These are phyloP conservation scores for Phocoena phocoena DNA, from an alignment of 2,113 vertebrate genomes.

Conservation along the genomic window DNA sequence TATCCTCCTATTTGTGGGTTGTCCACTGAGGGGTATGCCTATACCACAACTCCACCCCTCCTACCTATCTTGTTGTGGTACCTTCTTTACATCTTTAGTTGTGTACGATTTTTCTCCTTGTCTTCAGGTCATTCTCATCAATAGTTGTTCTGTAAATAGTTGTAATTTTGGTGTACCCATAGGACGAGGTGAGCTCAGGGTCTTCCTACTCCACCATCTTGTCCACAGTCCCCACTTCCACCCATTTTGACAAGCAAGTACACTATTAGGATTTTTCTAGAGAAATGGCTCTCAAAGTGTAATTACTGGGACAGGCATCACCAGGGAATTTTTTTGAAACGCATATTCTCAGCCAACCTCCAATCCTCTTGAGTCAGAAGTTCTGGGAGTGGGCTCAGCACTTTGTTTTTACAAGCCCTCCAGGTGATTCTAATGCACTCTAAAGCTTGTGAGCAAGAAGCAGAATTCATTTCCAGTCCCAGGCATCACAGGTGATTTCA, in stretches of 20 bases:
- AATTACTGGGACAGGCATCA: not conserved
- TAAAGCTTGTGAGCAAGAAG: not conserved
- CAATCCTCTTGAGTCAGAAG: not conserved
- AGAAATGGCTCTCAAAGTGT: not conserved
- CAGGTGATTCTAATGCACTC: not conserved
- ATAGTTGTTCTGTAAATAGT: too few species aligned
- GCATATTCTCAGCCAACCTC: not conserved
- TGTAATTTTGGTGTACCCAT: too few species aligned
- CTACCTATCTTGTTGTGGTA: too few species aligned
- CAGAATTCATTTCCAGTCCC: not conserved
- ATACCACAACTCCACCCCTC: too few species aligned
- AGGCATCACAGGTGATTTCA: not conserved
- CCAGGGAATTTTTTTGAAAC: not conserved
- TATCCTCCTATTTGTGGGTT: too few species aligned
- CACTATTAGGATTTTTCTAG: not conserved
- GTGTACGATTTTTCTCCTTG: too few species aligned
- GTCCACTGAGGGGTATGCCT: too few species aligned
- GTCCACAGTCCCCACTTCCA: not conserved
- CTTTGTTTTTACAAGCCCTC: not conserved
- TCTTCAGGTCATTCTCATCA: too few species aligned
- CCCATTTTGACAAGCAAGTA: not conserved
- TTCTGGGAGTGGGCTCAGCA: not conserved
- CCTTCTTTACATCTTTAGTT: too few species aligned
- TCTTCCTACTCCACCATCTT: too few species aligned
- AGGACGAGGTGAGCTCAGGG: too few species aligned